These are phyloP conservation scores for Drosophila persimilis DNA, from an alignment of 1,140 invertebrate genomes.

Conservation along the genomic window DNA sequence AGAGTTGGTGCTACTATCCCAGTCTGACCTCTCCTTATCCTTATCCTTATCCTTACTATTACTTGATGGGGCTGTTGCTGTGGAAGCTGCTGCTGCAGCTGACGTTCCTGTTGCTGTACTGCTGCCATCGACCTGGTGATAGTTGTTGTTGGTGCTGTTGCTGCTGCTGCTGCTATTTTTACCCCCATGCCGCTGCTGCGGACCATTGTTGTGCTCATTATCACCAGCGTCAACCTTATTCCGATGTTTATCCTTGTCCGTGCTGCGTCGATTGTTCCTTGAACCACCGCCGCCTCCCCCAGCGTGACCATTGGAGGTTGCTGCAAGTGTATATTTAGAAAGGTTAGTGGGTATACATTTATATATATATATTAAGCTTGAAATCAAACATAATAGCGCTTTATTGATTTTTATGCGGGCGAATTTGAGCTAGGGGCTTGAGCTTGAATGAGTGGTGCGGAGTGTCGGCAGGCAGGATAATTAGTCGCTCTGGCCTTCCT, in stretches of 20 bases:
- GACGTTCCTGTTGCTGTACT: constrained; percentile 26
- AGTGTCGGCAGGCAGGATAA: neutral
- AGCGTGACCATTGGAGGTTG: constrained; percentile 78
- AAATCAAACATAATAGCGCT: constrained; percentile 21
- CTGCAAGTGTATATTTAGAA: constrained; percentile 38
- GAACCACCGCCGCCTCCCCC: constrained; percentile 46
- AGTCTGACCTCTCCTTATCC: constrained; percentile 79
- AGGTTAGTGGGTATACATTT: constrained; percentile 10
- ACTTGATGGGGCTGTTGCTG: constrained; percentile 47
- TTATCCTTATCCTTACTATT: constrained; percentile 61
- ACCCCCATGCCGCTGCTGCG: constrained; percentile 53
- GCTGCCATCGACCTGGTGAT: constrained; percentile 58
- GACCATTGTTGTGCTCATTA: constrained; percentile 64
- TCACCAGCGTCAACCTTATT: constrained; percentile 62
- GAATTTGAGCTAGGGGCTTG: constrained; percentile 2
- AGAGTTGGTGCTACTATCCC: constrained; percentile 74
- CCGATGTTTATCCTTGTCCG: constrained; percentile 80
- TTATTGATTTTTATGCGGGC: constrained; percentile 37
- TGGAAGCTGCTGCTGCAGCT: constrained; percentile 41
- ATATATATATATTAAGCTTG: constrained; percentile 18
- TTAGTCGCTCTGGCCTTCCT: constrained; percentile 20
- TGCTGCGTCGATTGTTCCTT: constrained; percentile 77
- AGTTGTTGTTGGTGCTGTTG: constrained; percentile 44
- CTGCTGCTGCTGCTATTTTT: constrained; percentile 46
- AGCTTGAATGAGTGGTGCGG: neutral